Evolutionary conservation across 2,888 invertebrate genomes (phyloP).

Genomic region (Sesia bembeciformis): DNA sequence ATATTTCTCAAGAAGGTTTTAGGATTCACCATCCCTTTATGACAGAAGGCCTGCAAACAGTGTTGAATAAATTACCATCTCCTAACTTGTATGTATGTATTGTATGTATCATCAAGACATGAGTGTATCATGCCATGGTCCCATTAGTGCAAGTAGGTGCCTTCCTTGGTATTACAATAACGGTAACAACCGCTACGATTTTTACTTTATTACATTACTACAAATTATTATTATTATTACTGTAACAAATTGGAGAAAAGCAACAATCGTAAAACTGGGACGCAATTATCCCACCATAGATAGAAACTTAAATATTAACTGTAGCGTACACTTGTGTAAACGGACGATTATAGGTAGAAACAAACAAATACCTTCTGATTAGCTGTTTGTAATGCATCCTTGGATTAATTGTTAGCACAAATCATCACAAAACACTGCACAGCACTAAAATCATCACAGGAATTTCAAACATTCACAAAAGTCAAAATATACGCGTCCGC

Average conservation of each 20-base stretch:
- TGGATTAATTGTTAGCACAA: constrained; percentile 16
- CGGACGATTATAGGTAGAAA: background rate
- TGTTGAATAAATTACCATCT: too few species aligned
- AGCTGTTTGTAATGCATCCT: constrained; percentile 69
- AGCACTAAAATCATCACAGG: constrained; percentile 16
- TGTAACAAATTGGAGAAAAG: background rate
- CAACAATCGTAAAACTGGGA: background rate
- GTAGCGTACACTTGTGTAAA: background rate
- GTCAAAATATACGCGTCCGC: constrained; percentile 27
- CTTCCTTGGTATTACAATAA: too few species aligned
- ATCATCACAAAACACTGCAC: constrained; percentile 29
- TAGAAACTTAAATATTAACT: too few species aligned
- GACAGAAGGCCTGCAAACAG: too few species aligned
- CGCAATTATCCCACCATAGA: background rate
- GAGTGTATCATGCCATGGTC: too few species aligned
- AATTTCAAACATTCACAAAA: constrained; percentile 11
- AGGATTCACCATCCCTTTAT: too few species aligned
- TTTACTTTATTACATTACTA: too few species aligned
- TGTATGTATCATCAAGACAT: too few species aligned
- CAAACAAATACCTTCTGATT: constrained; percentile 49
- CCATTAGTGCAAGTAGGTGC: too few species aligned
- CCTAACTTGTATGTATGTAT: too few species aligned
- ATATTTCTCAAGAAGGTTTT: too few species aligned
- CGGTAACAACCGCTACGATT: too few species aligned
- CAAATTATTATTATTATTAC: background rate